Evolutionary conservation across 2,888 invertebrate species (phyloP).

Genomic region (Rotaria macrura): DNA sequence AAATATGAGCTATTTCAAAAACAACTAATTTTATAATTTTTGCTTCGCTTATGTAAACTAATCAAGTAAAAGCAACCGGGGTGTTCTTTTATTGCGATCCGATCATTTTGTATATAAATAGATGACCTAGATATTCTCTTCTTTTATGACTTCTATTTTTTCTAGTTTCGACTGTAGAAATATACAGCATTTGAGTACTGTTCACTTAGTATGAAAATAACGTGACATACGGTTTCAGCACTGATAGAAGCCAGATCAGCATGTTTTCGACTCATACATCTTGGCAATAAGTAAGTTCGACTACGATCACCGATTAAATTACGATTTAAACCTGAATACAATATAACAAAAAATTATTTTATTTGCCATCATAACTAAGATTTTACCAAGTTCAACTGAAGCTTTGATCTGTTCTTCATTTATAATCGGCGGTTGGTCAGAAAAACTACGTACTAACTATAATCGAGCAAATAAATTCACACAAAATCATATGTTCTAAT

Average conservation of each 20-base stretch:
- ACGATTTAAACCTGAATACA: neutral
- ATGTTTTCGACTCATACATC: slow-evolving; percentile 25
- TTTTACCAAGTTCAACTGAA: neutral
- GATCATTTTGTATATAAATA: too few species aligned
- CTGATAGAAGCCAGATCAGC: slow-evolving; percentile 28
- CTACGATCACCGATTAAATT: slow-evolving; percentile 30
- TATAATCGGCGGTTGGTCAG: neutral
- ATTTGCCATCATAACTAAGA: neutral
- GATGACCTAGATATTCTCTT: too few species aligned
- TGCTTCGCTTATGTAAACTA: too few species aligned
- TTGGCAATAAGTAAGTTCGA: slow-evolving; percentile 23
- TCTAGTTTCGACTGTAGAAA: too few species aligned
- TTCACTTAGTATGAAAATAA: too few species aligned
- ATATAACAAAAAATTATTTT: neutral
- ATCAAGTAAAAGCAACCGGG: too few species aligned
- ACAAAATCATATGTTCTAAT: neutral
- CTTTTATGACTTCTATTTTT: too few species aligned
- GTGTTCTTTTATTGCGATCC: too few species aligned
- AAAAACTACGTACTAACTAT: neutral
- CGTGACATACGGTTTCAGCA: slow-evolving; percentile 26
- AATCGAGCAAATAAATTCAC: neutral
- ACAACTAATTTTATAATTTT: too few species aligned
- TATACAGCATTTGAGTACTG: too few species aligned
- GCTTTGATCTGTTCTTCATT: neutral
- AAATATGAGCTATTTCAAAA: too few species aligned